phyloP scores from a whole-genome alignment of 2,113 vertebrate genomes.

The Rhizomys pruinosus region DNA sequence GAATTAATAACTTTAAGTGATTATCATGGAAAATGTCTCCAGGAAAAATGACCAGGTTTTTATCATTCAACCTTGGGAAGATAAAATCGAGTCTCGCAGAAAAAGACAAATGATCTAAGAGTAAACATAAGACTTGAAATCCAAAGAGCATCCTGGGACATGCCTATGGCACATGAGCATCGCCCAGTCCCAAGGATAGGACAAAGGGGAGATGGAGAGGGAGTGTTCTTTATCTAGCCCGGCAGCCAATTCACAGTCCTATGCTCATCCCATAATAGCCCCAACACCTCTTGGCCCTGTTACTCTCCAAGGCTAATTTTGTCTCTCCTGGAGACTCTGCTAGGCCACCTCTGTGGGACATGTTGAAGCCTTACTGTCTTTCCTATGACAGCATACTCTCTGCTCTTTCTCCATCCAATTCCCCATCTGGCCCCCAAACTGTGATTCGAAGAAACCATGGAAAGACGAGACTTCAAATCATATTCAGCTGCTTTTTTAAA shows the following conservation, averaged over 20 bases:
- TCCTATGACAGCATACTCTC: slow-evolving; percentile 8
- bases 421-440: background rate
- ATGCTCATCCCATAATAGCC: background rate
- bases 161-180: slow-evolving; percentile 7
- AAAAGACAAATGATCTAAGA: slow-evolving; percentile 42
- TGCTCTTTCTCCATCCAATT: background rate
- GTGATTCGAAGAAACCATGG: background rate
- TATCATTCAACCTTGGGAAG: slow-evolving; percentile 56
- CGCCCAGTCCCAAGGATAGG: background rate
- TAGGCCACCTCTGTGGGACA: background rate
- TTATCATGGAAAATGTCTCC: slow-evolving; percentile 66
- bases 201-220: background rate
- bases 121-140: slow-evolving; percentile 49
- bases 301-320: background rate
- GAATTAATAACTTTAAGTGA: slow-evolving; percentile 67
- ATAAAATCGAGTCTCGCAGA: slow-evolving; percentile 53
- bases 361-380: background rate
- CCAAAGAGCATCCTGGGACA: slow-evolving; percentile 13
- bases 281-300: background rate
- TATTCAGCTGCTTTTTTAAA: background rate
- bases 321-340: background rate
- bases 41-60: slow-evolving; percentile 64
- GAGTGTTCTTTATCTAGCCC: background rate
- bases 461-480: background rate
- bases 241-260: background rate